Evolutionary conservation across 2,888 invertebrate species (phyloP).

Genomic region (Chrysina gloriosa): DNA sequence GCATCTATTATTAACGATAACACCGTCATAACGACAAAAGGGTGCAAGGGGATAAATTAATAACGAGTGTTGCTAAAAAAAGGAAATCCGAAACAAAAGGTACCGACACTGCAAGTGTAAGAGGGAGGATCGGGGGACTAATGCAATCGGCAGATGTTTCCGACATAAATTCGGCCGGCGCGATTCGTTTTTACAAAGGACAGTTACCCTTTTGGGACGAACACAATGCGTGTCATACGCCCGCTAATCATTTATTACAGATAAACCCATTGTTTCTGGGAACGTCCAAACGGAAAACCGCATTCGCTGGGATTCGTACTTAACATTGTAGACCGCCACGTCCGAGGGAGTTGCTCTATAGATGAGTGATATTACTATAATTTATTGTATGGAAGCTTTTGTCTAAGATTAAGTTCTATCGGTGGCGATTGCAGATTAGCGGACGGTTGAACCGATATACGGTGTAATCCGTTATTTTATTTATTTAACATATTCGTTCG

Average conservation of each 20-base stretch:
- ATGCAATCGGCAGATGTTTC: constrained; percentile 55
- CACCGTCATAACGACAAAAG: neutral
- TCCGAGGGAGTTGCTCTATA: too few species aligned
- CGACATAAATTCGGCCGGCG: constrained; percentile 52
- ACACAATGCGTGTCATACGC: constrained; percentile 54
- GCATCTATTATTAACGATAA: constrained; percentile 12
- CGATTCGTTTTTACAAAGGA: constrained; percentile 52
- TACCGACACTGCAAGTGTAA: constrained; percentile 10
- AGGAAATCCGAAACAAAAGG: constrained; percentile 42
- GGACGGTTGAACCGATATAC: too few species aligned
- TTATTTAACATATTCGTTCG: too few species aligned
- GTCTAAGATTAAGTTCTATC: too few species aligned
- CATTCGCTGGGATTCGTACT: neutral
- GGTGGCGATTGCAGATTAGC: too few species aligned
- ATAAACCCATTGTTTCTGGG: constrained; percentile 50
- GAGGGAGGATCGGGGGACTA: constrained; percentile 49
- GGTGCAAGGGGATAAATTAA: constrained; percentile 36
- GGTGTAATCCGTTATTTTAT: too few species aligned
- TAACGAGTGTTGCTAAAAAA: constrained; percentile 40
- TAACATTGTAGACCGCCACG: too few species aligned
- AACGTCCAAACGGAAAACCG: constrained; percentile 8
- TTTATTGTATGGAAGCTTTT: too few species aligned
- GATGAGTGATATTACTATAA: too few species aligned
- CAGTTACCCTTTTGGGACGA: constrained; percentile 53
- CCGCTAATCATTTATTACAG: constrained; percentile 55